Percentiles rank a stretch among this genome's conserved stretches.
phyloP scores from a whole-genome alignment of 2,888 invertebrate species.

The Leucania comma region DNA sequence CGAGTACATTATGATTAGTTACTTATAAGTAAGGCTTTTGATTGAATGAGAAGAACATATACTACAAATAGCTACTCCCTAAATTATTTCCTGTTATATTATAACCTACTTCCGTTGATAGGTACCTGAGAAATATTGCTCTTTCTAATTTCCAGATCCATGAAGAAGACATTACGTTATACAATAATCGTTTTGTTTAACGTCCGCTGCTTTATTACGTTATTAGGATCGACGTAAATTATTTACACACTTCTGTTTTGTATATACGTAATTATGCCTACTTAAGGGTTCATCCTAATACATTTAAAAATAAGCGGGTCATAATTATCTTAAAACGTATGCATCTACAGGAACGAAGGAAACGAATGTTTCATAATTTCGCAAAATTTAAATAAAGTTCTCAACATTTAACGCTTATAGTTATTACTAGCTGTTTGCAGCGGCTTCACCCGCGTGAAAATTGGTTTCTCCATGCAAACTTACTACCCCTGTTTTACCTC shows the following conservation, averaged over 20 bases:
- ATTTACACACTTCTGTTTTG: slow-evolving; percentile 16
- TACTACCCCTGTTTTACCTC: too few species aligned
- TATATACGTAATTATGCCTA: background rate
- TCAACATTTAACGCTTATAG: background rate
- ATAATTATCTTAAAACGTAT: background rate
- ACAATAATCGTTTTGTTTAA: slow-evolving; percentile 28
- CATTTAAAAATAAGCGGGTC: background rate
- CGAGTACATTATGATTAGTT: slow-evolving; percentile 14
- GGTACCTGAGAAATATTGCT: slow-evolving; percentile 52
- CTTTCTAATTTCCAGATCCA: slow-evolving; percentile 33
- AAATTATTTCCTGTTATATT: slow-evolving; percentile 43
- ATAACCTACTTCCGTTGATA: slow-evolving; percentile 34
- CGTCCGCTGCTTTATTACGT: slow-evolving; percentile 26
- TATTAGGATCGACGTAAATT: slow-evolving; percentile 20
- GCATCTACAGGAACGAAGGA: background rate
- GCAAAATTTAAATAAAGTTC: background rate
- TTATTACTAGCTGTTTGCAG: too few species aligned
- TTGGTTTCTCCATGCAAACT: too few species aligned
- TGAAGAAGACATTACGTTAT: slow-evolving; percentile 39
- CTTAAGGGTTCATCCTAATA: background rate
- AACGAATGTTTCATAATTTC: background rate
- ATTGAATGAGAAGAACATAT: slow-evolving; percentile 58
- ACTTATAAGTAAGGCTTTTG: slow-evolving; percentile 37
- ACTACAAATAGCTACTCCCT: slow-evolving; percentile 41
- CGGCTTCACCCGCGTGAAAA: too few species aligned